phyloP scores from a whole-genome alignment of 2,888 invertebrate species.

The Eilema depressum region DNA sequence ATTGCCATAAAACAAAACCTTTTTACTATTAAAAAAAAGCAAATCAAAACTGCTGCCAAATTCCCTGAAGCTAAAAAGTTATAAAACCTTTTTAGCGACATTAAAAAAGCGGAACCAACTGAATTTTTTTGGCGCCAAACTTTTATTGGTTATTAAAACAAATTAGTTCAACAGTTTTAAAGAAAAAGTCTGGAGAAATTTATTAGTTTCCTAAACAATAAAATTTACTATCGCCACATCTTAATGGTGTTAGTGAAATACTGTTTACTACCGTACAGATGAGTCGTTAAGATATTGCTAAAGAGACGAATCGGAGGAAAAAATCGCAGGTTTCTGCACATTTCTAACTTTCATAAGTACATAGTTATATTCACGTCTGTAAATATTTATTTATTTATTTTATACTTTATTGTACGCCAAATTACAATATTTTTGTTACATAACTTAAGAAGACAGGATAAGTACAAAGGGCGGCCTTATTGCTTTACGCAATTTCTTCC shows the following conservation, averaged over 20 bases:
- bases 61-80: conserved; percentile 51
- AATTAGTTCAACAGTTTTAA: conserved; percentile 65
- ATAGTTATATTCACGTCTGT: too few species aligned
- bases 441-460: too few species aligned
- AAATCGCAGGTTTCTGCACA: conserved; percentile 19
- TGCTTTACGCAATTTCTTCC: too few species aligned
- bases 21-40: neutral
- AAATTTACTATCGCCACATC: conserved; percentile 78
- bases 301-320: conserved; percentile 20
- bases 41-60: conserved; percentile 16
- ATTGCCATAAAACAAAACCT: neutral
- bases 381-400: too few species aligned
- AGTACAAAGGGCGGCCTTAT: too few species aligned
- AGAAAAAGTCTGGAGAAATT: conserved; percentile 72
- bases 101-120: conserved; percentile 70
- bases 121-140: conserved; percentile 67
- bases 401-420: too few species aligned
- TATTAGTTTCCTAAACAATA: conserved; percentile 83
- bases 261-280: conserved; percentile 61
- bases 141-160: conserved; percentile 83
- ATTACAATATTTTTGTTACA: too few species aligned
- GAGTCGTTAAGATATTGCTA: conserved; percentile 64
- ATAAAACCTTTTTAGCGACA: conserved; percentile 71
- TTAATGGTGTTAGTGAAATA: conserved; percentile 72
- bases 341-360: neutral